Evolutionary conservation across 2,797 vertebrate species (phyloP).

Genomic region (Coregonus suidteri): DNA sequence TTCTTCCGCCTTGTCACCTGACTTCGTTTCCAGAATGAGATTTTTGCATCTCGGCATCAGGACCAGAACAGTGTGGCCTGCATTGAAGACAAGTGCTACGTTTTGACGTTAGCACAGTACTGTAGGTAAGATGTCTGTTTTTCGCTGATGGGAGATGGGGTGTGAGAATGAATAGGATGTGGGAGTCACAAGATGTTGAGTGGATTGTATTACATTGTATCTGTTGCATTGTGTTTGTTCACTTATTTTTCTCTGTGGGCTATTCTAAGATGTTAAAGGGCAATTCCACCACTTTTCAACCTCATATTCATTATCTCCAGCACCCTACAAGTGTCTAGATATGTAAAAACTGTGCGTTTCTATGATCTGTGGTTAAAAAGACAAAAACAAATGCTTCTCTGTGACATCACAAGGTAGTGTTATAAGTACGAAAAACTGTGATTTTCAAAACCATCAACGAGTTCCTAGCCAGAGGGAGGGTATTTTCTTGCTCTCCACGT

Average conservation of each 20-base stretch:
- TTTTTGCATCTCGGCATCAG: conserved; percentile 98
- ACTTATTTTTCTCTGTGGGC: background rate
- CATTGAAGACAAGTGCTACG: conserved; percentile 99
- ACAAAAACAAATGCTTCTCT: too few relatives aligned
- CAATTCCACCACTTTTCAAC: too few relatives aligned
- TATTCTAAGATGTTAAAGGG: too few relatives aligned
- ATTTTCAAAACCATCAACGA: too few relatives aligned
- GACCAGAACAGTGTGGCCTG: conserved; percentile 99
- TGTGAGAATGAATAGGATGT: background rate
- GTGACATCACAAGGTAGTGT: too few relatives aligned
- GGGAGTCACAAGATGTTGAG: background rate
- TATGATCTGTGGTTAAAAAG: too few relatives aligned
- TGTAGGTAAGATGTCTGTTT: conserved; percentile 85
- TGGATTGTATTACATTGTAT: background rate
- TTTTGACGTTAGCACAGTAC: conserved; percentile 98
- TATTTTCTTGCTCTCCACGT: too few relatives aligned
- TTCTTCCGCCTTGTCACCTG: background rate
- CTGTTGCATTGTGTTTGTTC: conserved; percentile 5
- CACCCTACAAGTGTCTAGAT: too few relatives aligned
- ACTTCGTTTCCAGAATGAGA: conserved; percentile 85
- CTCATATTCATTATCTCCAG: too few relatives aligned
- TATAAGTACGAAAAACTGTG: too few relatives aligned
- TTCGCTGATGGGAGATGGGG: background rate
- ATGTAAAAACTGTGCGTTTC: too few relatives aligned
- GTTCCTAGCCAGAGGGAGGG: too few relatives aligned